A percentile compares a stretch with the other conserved stretches of the same genome.
phyloP scores from a whole-genome alignment of 2,888 invertebrate genomes.

The Steinernema hermaphroditum region DNA sequence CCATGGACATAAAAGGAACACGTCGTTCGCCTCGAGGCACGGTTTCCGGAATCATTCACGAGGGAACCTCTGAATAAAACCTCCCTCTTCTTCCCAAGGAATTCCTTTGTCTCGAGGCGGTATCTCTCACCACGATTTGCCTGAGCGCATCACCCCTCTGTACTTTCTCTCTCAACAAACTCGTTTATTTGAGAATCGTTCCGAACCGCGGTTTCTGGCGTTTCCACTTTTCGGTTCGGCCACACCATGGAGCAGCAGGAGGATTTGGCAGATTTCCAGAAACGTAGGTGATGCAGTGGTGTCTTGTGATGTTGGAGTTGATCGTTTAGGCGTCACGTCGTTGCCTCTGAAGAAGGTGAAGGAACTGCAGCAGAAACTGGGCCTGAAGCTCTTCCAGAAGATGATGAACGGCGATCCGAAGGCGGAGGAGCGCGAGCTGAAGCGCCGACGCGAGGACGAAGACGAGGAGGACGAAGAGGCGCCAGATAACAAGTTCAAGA shows the following conservation, averaged over 20 bases:
- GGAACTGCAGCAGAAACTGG: slow-evolving; percentile 53
- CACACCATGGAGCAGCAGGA: slow-evolving; percentile 34
- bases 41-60: too few relatives aligned
- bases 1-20: too few relatives aligned
- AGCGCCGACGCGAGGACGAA: background rate
- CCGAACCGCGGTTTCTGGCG: too few relatives aligned
- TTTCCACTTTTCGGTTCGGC: too few relatives aligned
- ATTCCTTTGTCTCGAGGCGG: too few relatives aligned
- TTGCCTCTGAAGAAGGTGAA: slow-evolving; percentile 54
- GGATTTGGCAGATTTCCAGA: slow-evolving; percentile 40
- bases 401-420: slow-evolving; percentile 42
- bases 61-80: too few relatives aligned
- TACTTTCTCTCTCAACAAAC: too few relatives aligned
- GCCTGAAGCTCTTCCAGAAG: slow-evolving; percentile 58
- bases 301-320: background rate
- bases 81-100: too few relatives aligned
- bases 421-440: slow-evolving; percentile 21
- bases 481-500: slow-evolving; percentile 26
- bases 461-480: slow-evolving; percentile 8
- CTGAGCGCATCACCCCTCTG: too few relatives aligned
- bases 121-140: too few relatives aligned
- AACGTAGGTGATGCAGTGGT: slow-evolving; percentile 4
- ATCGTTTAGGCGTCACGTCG: slow-evolving; percentile 46
- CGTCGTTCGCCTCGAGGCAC: too few relatives aligned
- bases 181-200: too few relatives aligned